phyloP scores from a whole-genome alignment of 2,797 vertebrate species.

The Cossypha dichroa region DNA sequence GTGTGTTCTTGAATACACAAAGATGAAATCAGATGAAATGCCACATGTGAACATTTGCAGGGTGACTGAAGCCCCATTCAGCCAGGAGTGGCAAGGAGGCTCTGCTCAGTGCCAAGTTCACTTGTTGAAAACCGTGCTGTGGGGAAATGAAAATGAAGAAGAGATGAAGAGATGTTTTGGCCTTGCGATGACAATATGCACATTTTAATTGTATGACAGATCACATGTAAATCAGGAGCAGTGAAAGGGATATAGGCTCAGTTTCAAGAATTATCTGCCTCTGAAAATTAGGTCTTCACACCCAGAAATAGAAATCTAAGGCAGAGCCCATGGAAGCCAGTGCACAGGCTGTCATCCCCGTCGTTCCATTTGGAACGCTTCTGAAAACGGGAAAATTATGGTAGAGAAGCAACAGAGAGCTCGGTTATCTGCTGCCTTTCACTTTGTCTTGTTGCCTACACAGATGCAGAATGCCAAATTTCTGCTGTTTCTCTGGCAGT shows the following conservation, averaged over 20 bases:
- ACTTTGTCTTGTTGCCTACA: conserved; percentile 53
- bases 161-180: conserved; percentile 20
- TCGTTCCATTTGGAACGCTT: conserved; percentile 11
- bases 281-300: conserved; percentile 26
- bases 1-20: background rate
- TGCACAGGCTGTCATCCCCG: conserved; percentile 4
- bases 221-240: background rate
- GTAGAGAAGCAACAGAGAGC: conserved; percentile 30
- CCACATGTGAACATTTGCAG: conserved; percentile 1
- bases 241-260: background rate
- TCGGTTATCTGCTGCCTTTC: conserved; percentile 30
- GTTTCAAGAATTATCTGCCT: conserved; percentile 50
- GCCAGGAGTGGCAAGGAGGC: background rate
- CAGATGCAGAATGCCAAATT: conserved; percentile 47
- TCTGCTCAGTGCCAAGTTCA: background rate
- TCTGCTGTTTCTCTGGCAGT: conserved; percentile 19
- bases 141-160: conserved; percentile 11
- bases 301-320: conserved; percentile 44
- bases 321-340: background rate
- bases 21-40: conserved; percentile 13
- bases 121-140: background rate
- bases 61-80: background rate
- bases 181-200: background rate
- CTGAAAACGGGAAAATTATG: conserved; percentile 8
- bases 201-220: conserved; percentile 32